Evolutionary conservation across 92 coral and sea anemone species (phyloP).

Genomic region (Zoanthus sansibaricus): DNA sequence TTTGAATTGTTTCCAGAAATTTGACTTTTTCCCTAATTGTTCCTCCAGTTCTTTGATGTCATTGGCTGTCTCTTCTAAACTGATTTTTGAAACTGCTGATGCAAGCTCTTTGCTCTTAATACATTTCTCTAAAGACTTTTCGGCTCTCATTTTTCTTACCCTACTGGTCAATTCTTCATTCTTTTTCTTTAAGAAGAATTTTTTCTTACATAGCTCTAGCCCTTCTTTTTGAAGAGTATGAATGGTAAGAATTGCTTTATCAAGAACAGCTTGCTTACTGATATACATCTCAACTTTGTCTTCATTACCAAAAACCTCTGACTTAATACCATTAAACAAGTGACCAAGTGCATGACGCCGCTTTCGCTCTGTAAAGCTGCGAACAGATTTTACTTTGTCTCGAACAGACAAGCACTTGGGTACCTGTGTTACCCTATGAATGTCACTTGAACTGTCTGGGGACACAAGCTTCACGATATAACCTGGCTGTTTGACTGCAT

Average conservation of each 20-base stretch:
- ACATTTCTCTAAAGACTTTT: not conserved
- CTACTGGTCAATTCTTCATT: constrained; percentile 54
- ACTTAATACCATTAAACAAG: constrained; percentile 73
- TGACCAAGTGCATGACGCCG: constrained; percentile 85
- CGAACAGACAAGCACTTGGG: constrained; percentile 66
- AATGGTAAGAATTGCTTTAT: constrained; percentile 69
- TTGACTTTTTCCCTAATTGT: constrained; percentile 13
- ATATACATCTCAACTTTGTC: constrained; percentile 68
- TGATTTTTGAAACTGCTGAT: constrained; percentile 34
- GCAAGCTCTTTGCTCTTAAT: not conserved
- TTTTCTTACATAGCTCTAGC: constrained; percentile 30
- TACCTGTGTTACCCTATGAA: not conserved
- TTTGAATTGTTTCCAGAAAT: not conserved
- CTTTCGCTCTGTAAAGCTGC: constrained; percentile 86
- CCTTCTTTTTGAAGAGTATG: constrained; percentile 48
- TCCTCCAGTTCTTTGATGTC: constrained; percentile 3
- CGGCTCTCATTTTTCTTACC: not conserved
- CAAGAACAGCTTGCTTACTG: constrained; percentile 80
- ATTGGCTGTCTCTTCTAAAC: constrained; percentile 55
- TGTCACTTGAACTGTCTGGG: constrained; percentile 72
- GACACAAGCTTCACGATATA: constrained; percentile 60
- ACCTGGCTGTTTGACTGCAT: constrained; percentile 76
- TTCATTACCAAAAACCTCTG: constrained; percentile 68
- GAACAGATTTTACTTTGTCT: constrained; percentile 71
- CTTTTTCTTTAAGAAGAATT: constrained; percentile 43